Base-by-base conservation (phyloP, 2,888 invertebrate genomes). In the Stegophylla sp. region DNA sequence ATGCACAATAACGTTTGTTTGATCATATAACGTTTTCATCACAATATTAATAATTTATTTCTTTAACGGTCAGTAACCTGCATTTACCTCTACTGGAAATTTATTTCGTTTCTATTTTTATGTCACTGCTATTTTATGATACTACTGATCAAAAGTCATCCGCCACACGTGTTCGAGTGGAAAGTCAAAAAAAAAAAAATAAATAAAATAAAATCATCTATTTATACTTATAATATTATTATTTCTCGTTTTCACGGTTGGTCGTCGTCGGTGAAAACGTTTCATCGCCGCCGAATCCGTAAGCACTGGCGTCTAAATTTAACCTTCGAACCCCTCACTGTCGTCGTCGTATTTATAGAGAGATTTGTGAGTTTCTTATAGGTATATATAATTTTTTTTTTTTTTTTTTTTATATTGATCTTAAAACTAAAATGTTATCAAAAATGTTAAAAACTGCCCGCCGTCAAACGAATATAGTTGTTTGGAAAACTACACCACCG, bases 181-280 rank as follows among this genome's bases (percentile, higher is more conserved):
- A 56, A 23, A 56, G 56, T 56, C 4, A 45, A 66, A 66, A 63
- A 26, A 45, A 45, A 66, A n/a, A n/a, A n/a, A n/a, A n/a, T n/a
- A n/a, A n/a, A n/a, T n/a, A n/a, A n/a, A n/a, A n/a, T n/a, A n/a
- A n/a, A n/a, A 20, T 13, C 4, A 12, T 69, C 20, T 69, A 53
- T 69, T 53, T 69, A 53, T 69, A 69, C 20, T 69, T 2, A 20
- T 34, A 15, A 13, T 69, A 53, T 53, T 69, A n/a, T n/a, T n/a
- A n/a, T n/a, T 7, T 7, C 34, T 69, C 34, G 23, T 20, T 56
- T 53, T 20, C 7, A 13, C 20, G 12, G 20, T 7, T 2, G 2
- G 56, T 23, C 56, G n/a, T 23, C 56, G n/a, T 20, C 34, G 51
- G 28, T 34, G 34, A 13, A 5, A 34, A 23, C 23, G 23, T n/a